A percentile compares a stretch with the other conserved stretches of the same genome.
phyloP scores from a whole-genome alignment of 2,113 vertebrate genomes.

The Proterorhinus semilunaris region DNA sequence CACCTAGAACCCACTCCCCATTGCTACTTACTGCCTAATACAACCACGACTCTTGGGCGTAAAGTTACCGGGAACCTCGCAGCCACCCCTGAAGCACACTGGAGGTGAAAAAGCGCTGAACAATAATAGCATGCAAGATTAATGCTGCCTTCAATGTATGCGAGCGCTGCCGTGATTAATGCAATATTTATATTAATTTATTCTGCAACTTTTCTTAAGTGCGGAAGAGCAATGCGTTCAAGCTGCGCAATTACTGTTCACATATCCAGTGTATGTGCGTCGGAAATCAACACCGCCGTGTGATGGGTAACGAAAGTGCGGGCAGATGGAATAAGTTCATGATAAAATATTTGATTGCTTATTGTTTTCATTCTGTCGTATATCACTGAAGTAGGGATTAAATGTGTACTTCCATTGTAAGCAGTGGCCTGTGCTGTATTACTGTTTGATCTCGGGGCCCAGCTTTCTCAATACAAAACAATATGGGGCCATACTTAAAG shows the following conservation, averaged over 20 bases:
- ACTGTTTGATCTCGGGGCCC: too few relatives aligned
- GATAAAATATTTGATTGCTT: neutral
- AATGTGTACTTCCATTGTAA: too few relatives aligned
- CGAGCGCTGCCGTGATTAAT: constrained; percentile 31
- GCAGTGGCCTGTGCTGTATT: too few relatives aligned
- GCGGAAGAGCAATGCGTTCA: constrained; percentile 20
- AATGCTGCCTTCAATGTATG: constrained; percentile 31
- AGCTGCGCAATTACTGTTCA: constrained; percentile 12
- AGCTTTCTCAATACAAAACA: too few relatives aligned
- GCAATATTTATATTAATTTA: constrained; percentile 35
- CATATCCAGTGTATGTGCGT: constrained; percentile 3
- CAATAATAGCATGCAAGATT: neutral
- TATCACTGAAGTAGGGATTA: too few relatives aligned
- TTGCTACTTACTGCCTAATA: too few relatives aligned
- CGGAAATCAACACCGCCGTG: neutral
- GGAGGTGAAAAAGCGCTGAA: neutral
- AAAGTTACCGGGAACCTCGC: too few relatives aligned
- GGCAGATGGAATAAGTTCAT: neutral
- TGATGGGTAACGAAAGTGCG: neutral
- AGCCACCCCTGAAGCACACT: too few relatives aligned
- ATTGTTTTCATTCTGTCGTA: neutral
- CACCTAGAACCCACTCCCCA: too few relatives aligned
- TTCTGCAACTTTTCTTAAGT: constrained; percentile 13
- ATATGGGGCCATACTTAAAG: too few relatives aligned
- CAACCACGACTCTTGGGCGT: too few relatives aligned